These are phyloP conservation scores for Hemiprocne comata DNA, from an alignment of 2,113 vertebrate species.

Conservation along the genomic window DNA sequence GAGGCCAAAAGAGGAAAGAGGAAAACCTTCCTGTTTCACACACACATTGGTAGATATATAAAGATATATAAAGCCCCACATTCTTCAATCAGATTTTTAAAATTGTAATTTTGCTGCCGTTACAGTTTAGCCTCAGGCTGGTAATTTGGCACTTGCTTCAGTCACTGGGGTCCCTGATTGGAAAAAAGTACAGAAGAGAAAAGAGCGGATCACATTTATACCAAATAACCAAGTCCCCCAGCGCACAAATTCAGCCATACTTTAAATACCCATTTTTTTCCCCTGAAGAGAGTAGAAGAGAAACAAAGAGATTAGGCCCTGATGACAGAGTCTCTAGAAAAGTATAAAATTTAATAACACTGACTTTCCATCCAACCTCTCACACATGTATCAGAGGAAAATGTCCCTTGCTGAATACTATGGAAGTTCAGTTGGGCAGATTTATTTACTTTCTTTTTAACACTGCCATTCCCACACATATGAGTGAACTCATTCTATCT, in stretches of 20 bases:
- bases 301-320: constrained; percentile 19
- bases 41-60: not conserved
- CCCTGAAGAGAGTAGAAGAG: not conserved
- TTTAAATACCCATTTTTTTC: constrained; percentile 35
- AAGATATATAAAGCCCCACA: constrained; percentile 10
- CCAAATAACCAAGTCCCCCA: constrained; percentile 4
- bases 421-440: not conserved
- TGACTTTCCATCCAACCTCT: constrained; percentile 9
- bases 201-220: not conserved
- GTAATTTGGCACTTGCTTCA: not conserved
- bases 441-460: constrained; percentile 37
- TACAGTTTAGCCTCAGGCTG: constrained; percentile 43
- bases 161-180: not conserved
- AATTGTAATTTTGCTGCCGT: constrained; percentile 48
- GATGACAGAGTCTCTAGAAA: constrained; percentile 5
- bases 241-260: constrained; percentile 17
- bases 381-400: not conserved
- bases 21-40: not conserved
- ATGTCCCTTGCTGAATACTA: constrained; percentile 9
- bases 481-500: not conserved
- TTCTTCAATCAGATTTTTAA: constrained; percentile 39
- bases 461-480: not conserved
- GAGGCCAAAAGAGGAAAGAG: not conserved
- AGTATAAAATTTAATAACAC: constrained; percentile 32
- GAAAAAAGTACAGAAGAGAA: not conserved